Evolutionary conservation across 2,113 vertebrate genomes (phyloP), one percentile per base, ranked within the genome.

Genomic region (Oenanthe oenanthe): DNA sequence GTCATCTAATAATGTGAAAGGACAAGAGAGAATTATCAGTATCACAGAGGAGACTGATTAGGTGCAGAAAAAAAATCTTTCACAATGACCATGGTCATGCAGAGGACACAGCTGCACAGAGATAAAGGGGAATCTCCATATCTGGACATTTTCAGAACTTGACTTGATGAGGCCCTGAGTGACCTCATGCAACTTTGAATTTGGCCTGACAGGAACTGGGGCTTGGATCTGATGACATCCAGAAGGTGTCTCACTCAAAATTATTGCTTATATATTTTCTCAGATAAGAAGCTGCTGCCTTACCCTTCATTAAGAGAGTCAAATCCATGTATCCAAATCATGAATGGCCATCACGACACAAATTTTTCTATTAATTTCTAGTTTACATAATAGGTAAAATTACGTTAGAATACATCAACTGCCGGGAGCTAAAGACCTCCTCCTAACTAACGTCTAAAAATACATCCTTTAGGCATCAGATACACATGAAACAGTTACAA

Each of bases 31-130:
- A 12, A 61, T 18, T 61, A 72, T 13, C 13, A n/a, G n/a, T 22
- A 73, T n/a, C 38, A 54, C n/a, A 60, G 19, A 60, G 13, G 19
- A 92, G 13, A 63, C 19, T n/a, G 12, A 60, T 12, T 9, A 85
- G 9, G 34, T 17, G 61, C 0, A 4, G 17, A 85, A 7, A 65
- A 65, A 84, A 84, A 66, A 61, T 40, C 17, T 32, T 68, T 31
- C 51, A 73, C 17, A 4, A 0, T 31, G 31, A 51, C 6, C 1
- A 1, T 29, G 5, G 65, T 54, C 17, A n/a, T 13, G 48, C 12
- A 63, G 5, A 83, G 15, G 19, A 57, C 42, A 85, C 83, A 84
- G 25, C 5, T 75, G 31, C 11, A 3, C 36, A 90, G 32, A 58
- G 4, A 40, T 12, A 76, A 0, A 7, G 32, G 31, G 16, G 10